Evolutionary conservation across 2,888 invertebrate species (phyloP), one percentile per base, ranked within the genome.

Genomic region (Smittia sp.): DNA sequence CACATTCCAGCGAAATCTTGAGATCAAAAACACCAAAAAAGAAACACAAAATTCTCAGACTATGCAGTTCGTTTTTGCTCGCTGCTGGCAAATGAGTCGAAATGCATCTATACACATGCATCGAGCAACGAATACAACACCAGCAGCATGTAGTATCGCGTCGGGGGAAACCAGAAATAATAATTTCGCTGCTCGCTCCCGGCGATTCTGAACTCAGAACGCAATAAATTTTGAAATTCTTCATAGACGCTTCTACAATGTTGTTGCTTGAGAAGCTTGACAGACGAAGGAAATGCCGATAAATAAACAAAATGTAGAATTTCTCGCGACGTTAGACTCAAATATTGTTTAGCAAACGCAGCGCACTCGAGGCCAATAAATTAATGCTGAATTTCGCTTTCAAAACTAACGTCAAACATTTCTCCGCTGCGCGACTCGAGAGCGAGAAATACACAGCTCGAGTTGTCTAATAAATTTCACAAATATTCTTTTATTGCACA

Each of bases 1-100:
- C 25, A 25, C 63, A 63, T 63, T 63, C 63, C 63, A 63, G 25
- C n/a, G 15, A n/a, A 27, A 63, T 22, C 22, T 22, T 58, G 13
- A 63, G 63, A 27, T 63, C 25, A 63, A 25, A 63, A 27, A 63
- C 27, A 27, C 63, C 11, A 63, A 22, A 63, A 27, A 63, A 25
- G 20, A 27, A 46, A 58, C 58, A 22, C 22, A 58, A 58, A 58
- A 63, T 63, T 63, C 63, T 63, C 63, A 63, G 63, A 63, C 63
- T 25, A 63, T 63, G 63, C 63, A 63, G 63, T 63, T 63, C 15
- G 9, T 25, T 63, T 63, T 58, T 20, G 18, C 9, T n/a, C 22
- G 13, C 13, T 18, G 20, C 18, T 20, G 58, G n/a, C 58, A 20
- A 58, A 58, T 58, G 58, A n/a, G 18, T 58, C 52, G 58, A 18